phyloP scores from a whole-genome alignment of 2,113 vertebrate genomes.

The Vulpes ferrilata region DNA sequence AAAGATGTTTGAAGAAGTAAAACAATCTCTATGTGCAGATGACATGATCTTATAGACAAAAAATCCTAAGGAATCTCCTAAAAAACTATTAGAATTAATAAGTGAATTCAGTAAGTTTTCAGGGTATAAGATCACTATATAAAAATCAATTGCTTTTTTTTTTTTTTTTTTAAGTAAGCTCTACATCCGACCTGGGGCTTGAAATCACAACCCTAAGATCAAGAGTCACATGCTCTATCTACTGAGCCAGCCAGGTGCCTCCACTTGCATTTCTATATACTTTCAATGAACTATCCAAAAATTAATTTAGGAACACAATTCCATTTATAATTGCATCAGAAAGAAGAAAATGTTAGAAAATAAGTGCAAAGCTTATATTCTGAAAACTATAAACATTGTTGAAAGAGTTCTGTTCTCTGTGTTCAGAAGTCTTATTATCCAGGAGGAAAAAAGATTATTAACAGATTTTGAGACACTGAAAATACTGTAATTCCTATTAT shows the following conservation, averaged over 20 bases:
- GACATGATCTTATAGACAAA: neutral
- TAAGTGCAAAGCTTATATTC: neutral
- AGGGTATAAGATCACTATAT: neutral
- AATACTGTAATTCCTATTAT: neutral
- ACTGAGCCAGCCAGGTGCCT: neutral
- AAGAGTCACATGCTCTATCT: neutral
- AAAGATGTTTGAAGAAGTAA: neutral
- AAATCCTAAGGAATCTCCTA: constrained; percentile 10
- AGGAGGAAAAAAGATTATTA: neutral
- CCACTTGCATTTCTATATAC: neutral
- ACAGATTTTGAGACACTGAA: neutral
- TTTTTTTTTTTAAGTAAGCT: neutral
- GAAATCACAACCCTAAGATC: neutral
- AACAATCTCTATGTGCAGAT: neutral
- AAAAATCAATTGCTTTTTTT: constrained; percentile 17
- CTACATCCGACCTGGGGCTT: neutral
- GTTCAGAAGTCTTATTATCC: neutral
- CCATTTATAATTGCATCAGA: neutral
- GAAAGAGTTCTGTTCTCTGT: neutral
- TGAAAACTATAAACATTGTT: neutral
- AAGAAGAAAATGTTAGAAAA: constrained; percentile 24
- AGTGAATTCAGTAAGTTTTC: neutral
- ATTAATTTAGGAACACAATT: constrained; percentile 27
- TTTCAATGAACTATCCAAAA: neutral
- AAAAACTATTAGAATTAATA: constrained; percentile 9